Conservation (phyloP, 2,797 vertebrate genomes). For the Aulostomus chinensis region DNA sequence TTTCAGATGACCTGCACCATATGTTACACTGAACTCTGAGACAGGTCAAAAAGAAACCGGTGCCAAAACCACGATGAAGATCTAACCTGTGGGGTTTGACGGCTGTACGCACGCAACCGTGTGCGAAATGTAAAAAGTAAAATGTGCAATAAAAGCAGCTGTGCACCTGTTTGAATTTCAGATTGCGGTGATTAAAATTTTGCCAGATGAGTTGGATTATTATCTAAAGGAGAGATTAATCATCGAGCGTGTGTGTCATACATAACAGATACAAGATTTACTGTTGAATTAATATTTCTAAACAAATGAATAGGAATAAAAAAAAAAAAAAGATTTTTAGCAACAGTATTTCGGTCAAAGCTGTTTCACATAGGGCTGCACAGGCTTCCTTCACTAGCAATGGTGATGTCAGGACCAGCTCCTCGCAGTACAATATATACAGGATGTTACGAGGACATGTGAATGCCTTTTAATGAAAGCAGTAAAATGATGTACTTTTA, state of each 20-base stretch:
- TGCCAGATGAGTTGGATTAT: background rate
- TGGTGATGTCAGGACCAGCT: background rate
- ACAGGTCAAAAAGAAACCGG: background rate
- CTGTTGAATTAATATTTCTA: background rate
- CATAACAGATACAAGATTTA: background rate
- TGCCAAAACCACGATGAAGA: background rate
- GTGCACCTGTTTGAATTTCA: too few species aligned
- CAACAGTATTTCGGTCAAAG: too few species aligned
- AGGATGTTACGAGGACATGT: too few species aligned
- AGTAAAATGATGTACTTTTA: background rate
- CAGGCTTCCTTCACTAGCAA: background rate
- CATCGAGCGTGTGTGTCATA: too few species aligned
- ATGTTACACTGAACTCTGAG: slow-evolving; percentile 10
- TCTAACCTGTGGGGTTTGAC: background rate
- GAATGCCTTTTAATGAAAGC: background rate
- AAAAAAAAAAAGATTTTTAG: too few species aligned
- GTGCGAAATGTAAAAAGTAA: background rate
- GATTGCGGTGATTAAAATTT: background rate
- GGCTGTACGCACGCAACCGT: background rate
- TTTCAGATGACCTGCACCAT: slow-evolving; percentile 10
- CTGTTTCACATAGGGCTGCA: background rate
- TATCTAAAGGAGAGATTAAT: too few species aligned
- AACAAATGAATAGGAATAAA: too few species aligned
- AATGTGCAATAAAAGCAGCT: background rate
- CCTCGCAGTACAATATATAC: background rate